Evolutionary conservation across 2,113 vertebrate genomes (phyloP).

Genomic region (Tenrec ecaudatus): DNA sequence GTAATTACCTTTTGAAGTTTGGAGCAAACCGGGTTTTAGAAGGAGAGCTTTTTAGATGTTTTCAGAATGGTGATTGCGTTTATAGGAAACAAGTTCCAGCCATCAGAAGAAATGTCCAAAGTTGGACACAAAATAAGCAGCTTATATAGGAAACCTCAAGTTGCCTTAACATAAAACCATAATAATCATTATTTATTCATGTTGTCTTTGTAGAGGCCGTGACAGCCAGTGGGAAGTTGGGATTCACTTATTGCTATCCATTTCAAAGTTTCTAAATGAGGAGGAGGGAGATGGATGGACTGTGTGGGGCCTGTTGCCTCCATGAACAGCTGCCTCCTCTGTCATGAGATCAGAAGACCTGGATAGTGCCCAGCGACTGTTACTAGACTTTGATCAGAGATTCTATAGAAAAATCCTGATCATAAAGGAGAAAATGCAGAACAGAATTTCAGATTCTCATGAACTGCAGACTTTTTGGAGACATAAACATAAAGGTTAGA

Average conservation of each 20-base stretch:
- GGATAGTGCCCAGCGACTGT: too few relatives aligned
- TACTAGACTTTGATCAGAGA: too few relatives aligned
- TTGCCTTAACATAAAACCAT: background rate
- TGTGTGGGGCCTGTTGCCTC: too few relatives aligned
- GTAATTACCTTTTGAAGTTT: background rate
- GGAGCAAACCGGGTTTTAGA: background rate
- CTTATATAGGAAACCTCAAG: background rate
- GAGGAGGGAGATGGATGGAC: background rate
- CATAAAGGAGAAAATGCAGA: too few relatives aligned
- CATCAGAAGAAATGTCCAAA: background rate
- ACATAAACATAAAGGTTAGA: too few relatives aligned
- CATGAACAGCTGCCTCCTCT: too few relatives aligned
- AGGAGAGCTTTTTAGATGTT: conserved; percentile 19
- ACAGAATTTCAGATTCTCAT: too few relatives aligned
- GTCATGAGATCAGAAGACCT: too few relatives aligned
- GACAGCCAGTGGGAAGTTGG: background rate
- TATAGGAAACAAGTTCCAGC: background rate
- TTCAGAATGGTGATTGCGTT: background rate
- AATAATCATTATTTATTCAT: background rate
- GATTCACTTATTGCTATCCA: background rate
- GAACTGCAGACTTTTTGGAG: too few relatives aligned
- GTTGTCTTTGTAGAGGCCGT: background rate
- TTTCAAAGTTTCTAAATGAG: background rate
- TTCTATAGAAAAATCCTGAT: too few relatives aligned
- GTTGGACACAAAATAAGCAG: background rate